These are phyloP conservation scores for Neotragus pygmaeus DNA, from an alignment of 2,113 vertebrate species.

Conservation along the genomic window DNA sequence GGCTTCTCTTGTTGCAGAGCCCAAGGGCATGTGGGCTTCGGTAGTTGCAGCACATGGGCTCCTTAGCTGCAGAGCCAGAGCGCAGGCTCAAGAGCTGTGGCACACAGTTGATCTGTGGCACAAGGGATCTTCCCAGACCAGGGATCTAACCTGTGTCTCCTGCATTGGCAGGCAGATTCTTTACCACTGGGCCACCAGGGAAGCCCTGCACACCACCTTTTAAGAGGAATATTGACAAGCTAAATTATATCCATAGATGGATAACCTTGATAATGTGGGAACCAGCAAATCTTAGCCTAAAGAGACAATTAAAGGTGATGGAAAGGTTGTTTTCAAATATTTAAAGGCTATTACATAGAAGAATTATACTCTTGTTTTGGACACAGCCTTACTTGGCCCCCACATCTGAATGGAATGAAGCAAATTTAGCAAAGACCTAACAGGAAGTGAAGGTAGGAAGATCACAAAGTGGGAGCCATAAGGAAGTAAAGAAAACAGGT, in stretches of 20 bases:
- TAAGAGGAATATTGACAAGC: background rate
- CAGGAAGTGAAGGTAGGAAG: background rate
- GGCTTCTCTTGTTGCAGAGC: background rate
- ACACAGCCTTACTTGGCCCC: background rate
- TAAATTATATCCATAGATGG: background rate
- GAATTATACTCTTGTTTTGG: background rate
- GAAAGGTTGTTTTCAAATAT: background rate
- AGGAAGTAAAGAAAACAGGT: conserved; percentile 33
- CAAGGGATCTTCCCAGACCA: background rate
- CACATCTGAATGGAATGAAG: background rate
- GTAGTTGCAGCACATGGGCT: background rate
- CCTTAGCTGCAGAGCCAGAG: background rate
- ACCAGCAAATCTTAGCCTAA: conserved; percentile 8
- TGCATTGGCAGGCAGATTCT: background rate
- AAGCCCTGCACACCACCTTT: background rate
- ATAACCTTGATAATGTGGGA: background rate
- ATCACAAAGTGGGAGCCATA: background rate
- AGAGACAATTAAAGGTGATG: background rate
- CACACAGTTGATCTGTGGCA: background rate
- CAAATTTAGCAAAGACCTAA: background rate
- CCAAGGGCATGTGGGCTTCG: background rate
- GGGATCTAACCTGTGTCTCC: background rate
- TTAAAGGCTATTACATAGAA: background rate
- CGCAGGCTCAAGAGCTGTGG: background rate
- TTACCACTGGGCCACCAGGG: background rate